Evolutionary conservation across 1,140 invertebrate genomes (phyloP).

Genomic region (Agrilus planipennis): DNA sequence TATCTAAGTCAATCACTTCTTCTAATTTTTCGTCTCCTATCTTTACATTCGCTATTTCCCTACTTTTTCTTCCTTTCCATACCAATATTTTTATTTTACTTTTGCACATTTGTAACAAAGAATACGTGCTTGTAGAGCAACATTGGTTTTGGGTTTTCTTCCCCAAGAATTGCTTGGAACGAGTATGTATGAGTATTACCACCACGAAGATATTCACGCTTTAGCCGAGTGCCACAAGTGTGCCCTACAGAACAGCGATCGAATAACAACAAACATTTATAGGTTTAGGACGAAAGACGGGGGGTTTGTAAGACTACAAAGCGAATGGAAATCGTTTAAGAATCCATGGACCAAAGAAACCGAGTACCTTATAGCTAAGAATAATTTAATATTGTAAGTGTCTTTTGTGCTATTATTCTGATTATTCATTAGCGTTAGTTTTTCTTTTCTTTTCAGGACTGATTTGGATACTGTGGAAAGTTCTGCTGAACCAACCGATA

Average conservation of each 20-base stretch:
- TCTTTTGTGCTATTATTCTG: conserved; percentile 9
- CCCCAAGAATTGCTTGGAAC: conserved; percentile 87
- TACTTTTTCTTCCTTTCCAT: too few relatives aligned
- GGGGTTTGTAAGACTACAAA: conserved; percentile 58
- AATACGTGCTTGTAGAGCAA: conserved; percentile 48
- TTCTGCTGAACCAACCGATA: conserved; percentile 36
- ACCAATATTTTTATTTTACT: too few relatives aligned
- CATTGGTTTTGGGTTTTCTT: conserved; percentile 76
- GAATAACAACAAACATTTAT: conserved; percentile 59
- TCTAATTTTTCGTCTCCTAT: too few relatives aligned
- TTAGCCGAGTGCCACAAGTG: conserved; percentile 77
- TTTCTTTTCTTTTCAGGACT: conserved; percentile 34
- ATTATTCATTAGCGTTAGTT: conserved; percentile 1
- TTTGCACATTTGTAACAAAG: too few relatives aligned
- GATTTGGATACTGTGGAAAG: conserved; percentile 41
- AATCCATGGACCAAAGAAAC: conserved; percentile 90
- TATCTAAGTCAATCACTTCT: too few relatives aligned
- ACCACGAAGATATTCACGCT: conserved; percentile 67
- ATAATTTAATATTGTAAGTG: conserved; percentile 57
- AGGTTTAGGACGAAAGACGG: conserved; percentile 70
- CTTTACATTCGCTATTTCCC: too few relatives aligned
- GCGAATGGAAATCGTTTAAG: conserved; percentile 75
- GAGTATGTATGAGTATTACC: conserved; percentile 88
- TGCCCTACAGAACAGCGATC: conserved; percentile 53
- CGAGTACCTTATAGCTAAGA: conserved; percentile 78